phyloP scores from a whole-genome alignment of 2,113 vertebrate species.

The Barnardius zonarius region DNA sequence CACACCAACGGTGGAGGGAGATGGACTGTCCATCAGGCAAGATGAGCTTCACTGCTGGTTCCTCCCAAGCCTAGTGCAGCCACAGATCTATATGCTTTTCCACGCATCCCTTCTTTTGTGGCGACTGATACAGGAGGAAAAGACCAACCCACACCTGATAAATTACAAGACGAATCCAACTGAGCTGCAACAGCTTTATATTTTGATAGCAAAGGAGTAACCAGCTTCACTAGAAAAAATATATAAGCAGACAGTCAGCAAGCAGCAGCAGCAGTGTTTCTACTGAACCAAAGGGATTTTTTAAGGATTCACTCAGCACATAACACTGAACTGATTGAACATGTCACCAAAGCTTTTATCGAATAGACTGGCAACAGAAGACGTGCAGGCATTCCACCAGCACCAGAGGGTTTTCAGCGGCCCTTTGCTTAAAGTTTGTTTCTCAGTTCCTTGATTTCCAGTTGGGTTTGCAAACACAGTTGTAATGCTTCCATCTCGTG shows the following conservation, averaged over 20 bases:
- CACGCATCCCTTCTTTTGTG: background rate
- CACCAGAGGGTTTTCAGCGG: background rate
- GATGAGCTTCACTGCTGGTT: background rate
- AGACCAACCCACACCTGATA: background rate
- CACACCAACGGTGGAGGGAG: background rate
- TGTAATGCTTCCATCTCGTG: slow-evolving; percentile 74
- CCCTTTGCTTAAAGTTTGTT: background rate
- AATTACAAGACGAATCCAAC: background rate
- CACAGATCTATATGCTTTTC: background rate
- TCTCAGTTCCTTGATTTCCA: background rate
- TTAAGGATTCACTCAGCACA: background rate
- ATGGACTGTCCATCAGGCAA: background rate
- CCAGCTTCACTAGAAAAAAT: background rate
- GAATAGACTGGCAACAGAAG: background rate
- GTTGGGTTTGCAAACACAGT: slow-evolving; percentile 25
- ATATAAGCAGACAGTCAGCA: accelerated
- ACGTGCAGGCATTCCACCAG: background rate
- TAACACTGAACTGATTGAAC: background rate
- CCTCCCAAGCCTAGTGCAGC: background rate
- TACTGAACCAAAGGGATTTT: background rate
- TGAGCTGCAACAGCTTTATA: background rate
- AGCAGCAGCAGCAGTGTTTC: background rate
- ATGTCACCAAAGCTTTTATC: background rate
- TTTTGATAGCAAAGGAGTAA: background rate
- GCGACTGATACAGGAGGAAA: background rate